Percentiles rank a stretch among this genome's conserved stretches.
Evolutionary conservation across 2,797 vertebrate genomes (phyloP).

Genomic region (Urocyon cinereoargenteus): DNA sequence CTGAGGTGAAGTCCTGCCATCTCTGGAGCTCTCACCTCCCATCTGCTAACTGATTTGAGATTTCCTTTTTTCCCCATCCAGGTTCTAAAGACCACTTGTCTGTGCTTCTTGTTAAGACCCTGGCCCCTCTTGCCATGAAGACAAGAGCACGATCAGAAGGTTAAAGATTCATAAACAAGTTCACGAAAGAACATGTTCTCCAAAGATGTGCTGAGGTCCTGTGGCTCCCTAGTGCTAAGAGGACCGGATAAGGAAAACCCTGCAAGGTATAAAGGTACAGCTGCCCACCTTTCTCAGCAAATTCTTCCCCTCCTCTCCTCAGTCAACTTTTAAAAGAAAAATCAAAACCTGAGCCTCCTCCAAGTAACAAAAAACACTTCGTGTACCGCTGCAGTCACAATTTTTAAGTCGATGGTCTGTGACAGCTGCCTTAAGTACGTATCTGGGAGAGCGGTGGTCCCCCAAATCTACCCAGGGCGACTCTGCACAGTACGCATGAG

Average conservation of each 20-base stretch:
- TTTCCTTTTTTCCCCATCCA: not conserved
- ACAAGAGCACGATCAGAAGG: not conserved
- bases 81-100: not conserved
- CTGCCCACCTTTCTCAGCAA: not conserved
- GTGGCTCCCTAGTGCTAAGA: not conserved
- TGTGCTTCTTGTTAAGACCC: not conserved
- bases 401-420: not conserved
- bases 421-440: not conserved
- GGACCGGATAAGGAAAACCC: conserved; percentile 5
- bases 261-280: not conserved
- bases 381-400: not conserved
- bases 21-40: not conserved
- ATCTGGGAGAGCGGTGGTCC: not conserved
- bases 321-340: conserved; percentile 41
- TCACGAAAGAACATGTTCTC: conserved; percentile 32
- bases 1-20: not conserved
- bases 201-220: not conserved
- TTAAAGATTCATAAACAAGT: conserved; percentile 9
- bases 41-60: not conserved
- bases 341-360: not conserved
- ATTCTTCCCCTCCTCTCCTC: not conserved
- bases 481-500: not conserved
- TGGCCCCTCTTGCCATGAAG: not conserved
- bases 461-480: not conserved
- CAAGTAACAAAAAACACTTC: not conserved